phyloP scores from a whole-genome alignment of 2,888 invertebrate species.

The Ornithoptera alexandrae region DNA sequence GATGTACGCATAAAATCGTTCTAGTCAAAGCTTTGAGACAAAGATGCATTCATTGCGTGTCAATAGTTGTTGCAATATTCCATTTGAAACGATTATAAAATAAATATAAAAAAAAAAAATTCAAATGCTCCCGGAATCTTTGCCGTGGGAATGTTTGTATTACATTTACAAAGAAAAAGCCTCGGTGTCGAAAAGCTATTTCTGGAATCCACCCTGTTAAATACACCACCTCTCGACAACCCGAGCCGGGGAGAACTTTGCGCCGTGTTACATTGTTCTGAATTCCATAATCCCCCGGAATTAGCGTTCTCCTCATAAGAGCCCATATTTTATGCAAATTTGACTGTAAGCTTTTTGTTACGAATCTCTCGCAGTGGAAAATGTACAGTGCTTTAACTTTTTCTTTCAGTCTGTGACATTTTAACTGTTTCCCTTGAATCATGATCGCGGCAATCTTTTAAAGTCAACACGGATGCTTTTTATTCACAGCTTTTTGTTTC shows the following conservation, averaged over 20 bases:
- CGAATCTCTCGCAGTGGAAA: constrained; percentile 5
- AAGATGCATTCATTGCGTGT: too few relatives aligned
- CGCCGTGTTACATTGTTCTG: constrained; percentile 12
- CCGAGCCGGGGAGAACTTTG: constrained; percentile 13
- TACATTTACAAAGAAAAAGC: constrained; percentile 2
- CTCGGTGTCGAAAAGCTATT: constrained; percentile 2
- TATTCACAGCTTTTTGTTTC: too few relatives aligned
- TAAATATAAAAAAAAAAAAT: background rate
- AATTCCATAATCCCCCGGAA: constrained; percentile 22
- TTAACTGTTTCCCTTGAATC: too few relatives aligned
- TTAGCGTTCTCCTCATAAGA: constrained; percentile 14
- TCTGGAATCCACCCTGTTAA: constrained; percentile 16
- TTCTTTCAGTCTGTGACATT: background rate
- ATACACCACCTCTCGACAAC: constrained; percentile 8
- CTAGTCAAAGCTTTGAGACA: too few relatives aligned
- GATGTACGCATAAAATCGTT: too few relatives aligned
- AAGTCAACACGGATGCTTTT: too few relatives aligned
- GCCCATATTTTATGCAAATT: constrained; percentile 22
- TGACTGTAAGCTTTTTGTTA: constrained; percentile 11
- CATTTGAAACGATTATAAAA: too few relatives aligned
- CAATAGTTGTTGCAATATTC: too few relatives aligned
- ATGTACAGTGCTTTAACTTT: background rate
- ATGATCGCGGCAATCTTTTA: too few relatives aligned
- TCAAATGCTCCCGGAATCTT: background rate
- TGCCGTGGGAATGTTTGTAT: background rate